These are phyloP conservation scores for Lanius ludovicianus DNA, from an alignment of 2,113 vertebrate species.

Conservation along the genomic window DNA sequence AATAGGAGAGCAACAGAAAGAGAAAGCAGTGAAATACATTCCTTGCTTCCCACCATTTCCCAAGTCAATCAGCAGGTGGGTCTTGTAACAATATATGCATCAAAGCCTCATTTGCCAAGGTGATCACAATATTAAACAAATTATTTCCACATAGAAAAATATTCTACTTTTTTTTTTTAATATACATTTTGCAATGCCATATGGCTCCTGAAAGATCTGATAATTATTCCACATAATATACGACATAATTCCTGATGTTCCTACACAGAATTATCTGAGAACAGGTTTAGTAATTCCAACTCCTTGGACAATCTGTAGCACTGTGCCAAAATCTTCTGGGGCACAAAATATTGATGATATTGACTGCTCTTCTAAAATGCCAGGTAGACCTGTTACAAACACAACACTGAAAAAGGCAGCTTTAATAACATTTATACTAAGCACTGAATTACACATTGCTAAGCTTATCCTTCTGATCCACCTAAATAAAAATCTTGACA, in stretches of 20 bases:
- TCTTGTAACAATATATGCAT: neutral
- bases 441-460: neutral
- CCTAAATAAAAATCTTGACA: conserved; percentile 67
- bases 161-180: neutral
- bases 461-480: conserved; percentile 39
- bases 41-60: neutral
- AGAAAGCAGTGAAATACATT: conserved; percentile 39
- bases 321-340: neutral
- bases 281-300: neutral
- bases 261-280: neutral
- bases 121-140: neutral
- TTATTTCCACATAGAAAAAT: neutral
- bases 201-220: neutral
- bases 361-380: neutral
- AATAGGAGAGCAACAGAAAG: conserved; percentile 52
- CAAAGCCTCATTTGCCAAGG: neutral
- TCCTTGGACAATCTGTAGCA: neutral
- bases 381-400: conserved; percentile 32
- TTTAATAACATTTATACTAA: conserved; percentile 35
- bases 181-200: neutral
- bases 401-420: neutral
- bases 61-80: neutral
- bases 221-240: neutral
- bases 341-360: neutral
- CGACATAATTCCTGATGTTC: neutral